A percentile compares a stretch with the other conserved stretches of the same genome.
These are phyloP conservation scores for Eulemur macaco DNA, from an alignment of 2,113 vertebrate genomes.

Conservation along the genomic window DNA sequence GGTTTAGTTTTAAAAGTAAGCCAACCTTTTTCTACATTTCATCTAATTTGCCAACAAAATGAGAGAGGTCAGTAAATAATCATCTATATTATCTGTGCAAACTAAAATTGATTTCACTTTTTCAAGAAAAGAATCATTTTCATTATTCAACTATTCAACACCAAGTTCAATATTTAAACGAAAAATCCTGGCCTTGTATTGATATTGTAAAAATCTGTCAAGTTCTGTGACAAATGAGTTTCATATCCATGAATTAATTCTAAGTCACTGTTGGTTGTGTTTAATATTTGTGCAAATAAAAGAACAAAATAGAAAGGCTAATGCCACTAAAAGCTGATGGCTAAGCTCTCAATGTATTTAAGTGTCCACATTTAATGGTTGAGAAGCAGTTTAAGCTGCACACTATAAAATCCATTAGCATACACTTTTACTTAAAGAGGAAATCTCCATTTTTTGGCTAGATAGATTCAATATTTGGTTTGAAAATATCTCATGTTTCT, in stretches of 20 bases:
- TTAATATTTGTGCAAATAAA: constrained; percentile 21
- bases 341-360: constrained; percentile 45
- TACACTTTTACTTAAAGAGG: constrained; percentile 50
- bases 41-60: not conserved
- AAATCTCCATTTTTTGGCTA: constrained; percentile 64
- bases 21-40: not conserved
- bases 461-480: constrained; percentile 55
- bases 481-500: not conserved
- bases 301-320: not conserved
- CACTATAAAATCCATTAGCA: constrained; percentile 65
- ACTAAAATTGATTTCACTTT: not conserved
- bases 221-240: constrained; percentile 48
- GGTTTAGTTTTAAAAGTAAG: constrained; percentile 10
- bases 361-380: not conserved
- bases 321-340: not conserved
- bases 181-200: not conserved
- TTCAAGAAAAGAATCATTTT: constrained; percentile 26
- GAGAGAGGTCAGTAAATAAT: not conserved
- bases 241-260: constrained; percentile 11
- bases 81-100: not conserved
- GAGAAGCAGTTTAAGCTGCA: constrained; percentile 57
- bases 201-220: constrained; percentile 40
- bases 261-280: not conserved
- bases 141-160: not conserved
- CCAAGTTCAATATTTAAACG: constrained; percentile 22